A percentile compares a stretch with the other conserved stretches of the same genome.
Conservation (phyloP, 2,113 vertebrate species). For the Paraplagusia blochii region DNA sequence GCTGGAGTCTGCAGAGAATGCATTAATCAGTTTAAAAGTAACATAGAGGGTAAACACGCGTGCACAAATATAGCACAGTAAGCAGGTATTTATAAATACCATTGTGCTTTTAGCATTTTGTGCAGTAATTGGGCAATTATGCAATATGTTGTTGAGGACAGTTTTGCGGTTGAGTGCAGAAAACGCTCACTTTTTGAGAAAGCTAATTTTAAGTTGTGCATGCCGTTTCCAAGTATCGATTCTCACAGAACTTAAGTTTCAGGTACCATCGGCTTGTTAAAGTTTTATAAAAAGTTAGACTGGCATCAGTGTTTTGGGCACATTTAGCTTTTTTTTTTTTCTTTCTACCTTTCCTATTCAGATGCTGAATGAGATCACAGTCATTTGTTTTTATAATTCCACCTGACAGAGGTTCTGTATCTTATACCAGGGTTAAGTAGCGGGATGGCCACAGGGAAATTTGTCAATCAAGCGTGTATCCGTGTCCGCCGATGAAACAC, state of each 20-base stretch:
- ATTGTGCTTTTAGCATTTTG: conserved; percentile 48
- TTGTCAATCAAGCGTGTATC: conserved; percentile 39
- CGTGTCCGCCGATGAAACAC: conserved; percentile 50
- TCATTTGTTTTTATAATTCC: conserved; percentile 57
- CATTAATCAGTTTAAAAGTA: conserved; percentile 21
- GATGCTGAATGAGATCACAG: conserved; percentile 48
- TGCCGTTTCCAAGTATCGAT: too few relatives aligned
- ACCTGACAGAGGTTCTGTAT: conserved; percentile 44
- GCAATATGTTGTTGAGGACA: conserved; percentile 31
- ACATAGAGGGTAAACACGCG: conserved; percentile 27
- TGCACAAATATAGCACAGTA: conserved; percentile 19
- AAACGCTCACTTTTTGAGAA: conserved; percentile 4
- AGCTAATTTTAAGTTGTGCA: conserved; percentile 41
- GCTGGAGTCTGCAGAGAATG: conserved; percentile 25
- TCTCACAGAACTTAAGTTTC: too few relatives aligned
- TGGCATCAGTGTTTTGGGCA: conserved; percentile 35
- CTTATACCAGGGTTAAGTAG: conserved; percentile 26
- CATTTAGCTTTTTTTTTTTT: conserved; percentile 46
- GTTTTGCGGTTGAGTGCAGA: conserved; percentile 19
- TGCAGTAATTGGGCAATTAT: conserved; percentile 54
- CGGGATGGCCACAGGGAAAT: conserved; percentile 33
- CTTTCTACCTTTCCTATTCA: conserved; percentile 42
- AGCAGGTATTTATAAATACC: conserved; percentile 23
- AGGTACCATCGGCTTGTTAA: conserved; percentile 25
- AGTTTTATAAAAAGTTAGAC: conserved; percentile 44